Percentiles rank a stretch among this genome's conserved stretches.
Conservation (phyloP, 2,113 vertebrate genomes). For the Polyodon spathula region DNA sequence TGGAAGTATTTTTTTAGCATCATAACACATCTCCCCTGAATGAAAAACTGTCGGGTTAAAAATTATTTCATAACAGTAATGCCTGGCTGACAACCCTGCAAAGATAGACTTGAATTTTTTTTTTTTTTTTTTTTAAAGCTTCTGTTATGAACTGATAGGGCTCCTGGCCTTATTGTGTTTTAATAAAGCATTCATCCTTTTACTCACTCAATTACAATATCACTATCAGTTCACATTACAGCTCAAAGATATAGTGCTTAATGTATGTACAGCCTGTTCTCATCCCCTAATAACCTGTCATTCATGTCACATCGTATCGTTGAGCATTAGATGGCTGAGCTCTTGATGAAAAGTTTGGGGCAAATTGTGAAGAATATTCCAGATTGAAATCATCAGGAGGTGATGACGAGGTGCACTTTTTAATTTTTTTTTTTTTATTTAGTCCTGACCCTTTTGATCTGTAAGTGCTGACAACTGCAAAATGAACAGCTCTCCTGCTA, state of each 20-base stretch:
- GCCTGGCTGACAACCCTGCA: constrained; percentile 24
- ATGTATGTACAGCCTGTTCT: constrained; percentile 85
- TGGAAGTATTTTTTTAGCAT: neutral
- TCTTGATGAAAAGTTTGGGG: constrained; percentile 92
- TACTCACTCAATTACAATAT: constrained; percentile 75
- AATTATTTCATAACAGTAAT: constrained; percentile 17
- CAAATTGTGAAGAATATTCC: constrained; percentile 82
- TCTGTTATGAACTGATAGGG: constrained; percentile 53
- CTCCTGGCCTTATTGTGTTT: constrained; percentile 56
- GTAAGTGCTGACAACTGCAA: constrained; percentile 76
- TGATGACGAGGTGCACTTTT: constrained; percentile 48
- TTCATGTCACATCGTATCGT: constrained; percentile 96
- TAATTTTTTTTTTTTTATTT: constrained; percentile 66
- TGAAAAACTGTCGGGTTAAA: constrained; percentile 15
- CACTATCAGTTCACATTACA: constrained; percentile 94
- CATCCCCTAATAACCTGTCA: constrained; percentile 99
- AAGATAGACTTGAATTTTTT: constrained; percentile 38
- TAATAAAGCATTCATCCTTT: constrained; percentile 63
- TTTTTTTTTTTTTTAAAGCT: constrained; percentile 39
- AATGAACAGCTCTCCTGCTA: constrained; percentile 76
- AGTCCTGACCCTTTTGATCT: constrained; percentile 75
- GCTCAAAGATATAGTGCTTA: constrained; percentile 90
- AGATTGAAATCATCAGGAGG: constrained; percentile 76
- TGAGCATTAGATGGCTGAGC: constrained; percentile 77
- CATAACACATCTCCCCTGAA: neutral